phyloP scores from a whole-genome alignment of 2,113 vertebrate genomes.

The Eclectus roratus region DNA sequence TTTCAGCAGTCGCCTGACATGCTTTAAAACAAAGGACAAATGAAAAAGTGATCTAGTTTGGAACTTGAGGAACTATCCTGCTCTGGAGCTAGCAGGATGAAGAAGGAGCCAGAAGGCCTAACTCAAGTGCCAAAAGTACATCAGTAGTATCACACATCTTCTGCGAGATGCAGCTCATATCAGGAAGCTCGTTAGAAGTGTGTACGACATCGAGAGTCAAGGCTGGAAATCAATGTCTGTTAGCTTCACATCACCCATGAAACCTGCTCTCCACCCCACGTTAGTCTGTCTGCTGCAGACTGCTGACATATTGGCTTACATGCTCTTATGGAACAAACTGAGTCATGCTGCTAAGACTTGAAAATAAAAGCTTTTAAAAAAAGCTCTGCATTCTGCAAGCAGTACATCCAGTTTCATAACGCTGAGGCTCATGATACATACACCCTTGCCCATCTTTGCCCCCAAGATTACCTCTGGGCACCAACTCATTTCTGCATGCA shows the following conservation, averaged over 20 bases:
- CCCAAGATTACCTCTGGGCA: not conserved
- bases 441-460: not conserved
- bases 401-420: not conserved
- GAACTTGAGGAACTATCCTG: constrained; percentile 2
- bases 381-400: not conserved
- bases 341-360: not conserved
- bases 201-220: not conserved
- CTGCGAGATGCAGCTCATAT: not conserved
- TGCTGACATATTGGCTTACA: not conserved
- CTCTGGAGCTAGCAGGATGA: not conserved
- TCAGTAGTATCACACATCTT: not conserved
- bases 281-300: not conserved
- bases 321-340: not conserved
- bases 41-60: not conserved
- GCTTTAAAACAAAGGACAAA: not conserved
- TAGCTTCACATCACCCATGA: not conserved
- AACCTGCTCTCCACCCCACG: not conserved
- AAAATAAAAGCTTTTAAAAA: rapidly evolving
- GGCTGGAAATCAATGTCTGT: not conserved
- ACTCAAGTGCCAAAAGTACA: not conserved
- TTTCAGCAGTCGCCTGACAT: not conserved
- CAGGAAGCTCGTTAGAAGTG: not conserved
- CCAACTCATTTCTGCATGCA: not conserved
- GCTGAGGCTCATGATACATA: not conserved
- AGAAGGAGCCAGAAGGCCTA: not conserved